These are phyloP conservation scores for Progne subis DNA, from an alignment of 2,113 vertebrate genomes.

Conservation along the genomic window DNA sequence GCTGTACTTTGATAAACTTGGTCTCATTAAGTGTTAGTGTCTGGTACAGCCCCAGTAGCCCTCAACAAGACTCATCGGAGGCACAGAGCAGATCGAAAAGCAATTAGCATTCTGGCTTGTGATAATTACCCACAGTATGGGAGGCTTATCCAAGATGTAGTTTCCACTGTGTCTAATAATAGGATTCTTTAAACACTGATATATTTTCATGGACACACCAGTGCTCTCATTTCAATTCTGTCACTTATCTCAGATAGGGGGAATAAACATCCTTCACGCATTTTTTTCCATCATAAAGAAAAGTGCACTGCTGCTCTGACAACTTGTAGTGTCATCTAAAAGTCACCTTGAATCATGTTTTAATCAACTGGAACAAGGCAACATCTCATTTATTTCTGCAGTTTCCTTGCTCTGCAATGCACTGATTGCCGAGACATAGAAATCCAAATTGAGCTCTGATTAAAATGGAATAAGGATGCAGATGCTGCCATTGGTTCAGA, in stretches of 20 bases:
- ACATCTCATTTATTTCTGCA: conserved; percentile 76
- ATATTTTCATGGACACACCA: conserved; percentile 67
- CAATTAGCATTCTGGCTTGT: conserved; percentile 79
- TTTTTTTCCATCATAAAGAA: conserved; percentile 9
- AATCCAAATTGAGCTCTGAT: conserved; percentile 71
- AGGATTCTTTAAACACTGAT: conserved; percentile 74
- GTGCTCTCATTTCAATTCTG: conserved; percentile 65
- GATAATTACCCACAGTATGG: conserved; percentile 80
- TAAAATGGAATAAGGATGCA: conserved; percentile 69
- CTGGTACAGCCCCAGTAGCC: conserved; percentile 19
- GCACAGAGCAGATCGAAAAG: conserved; percentile 74
- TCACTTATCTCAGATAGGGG: conserved; percentile 56
- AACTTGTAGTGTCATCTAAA: conserved; percentile 64
- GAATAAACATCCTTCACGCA: conserved; percentile 66
- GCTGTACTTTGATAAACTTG: conserved; percentile 55
- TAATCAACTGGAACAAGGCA: conserved; percentile 69
- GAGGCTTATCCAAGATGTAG: conserved; percentile 66
- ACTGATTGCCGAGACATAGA: conserved; percentile 60
- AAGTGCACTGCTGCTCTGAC: conserved; percentile 53
- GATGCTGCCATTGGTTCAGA: conserved; percentile 31
- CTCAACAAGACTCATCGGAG: conserved; percentile 65
- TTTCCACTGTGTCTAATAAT: conserved; percentile 77
- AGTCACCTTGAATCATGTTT: conserved; percentile 77
- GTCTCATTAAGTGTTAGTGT: conserved; percentile 61
- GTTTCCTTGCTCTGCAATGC: conserved; percentile 45